These are phyloP conservation scores for Hydrocynus forskahlii DNA, from an alignment of 2,797 vertebrate species.

Conservation along the genomic window DNA sequence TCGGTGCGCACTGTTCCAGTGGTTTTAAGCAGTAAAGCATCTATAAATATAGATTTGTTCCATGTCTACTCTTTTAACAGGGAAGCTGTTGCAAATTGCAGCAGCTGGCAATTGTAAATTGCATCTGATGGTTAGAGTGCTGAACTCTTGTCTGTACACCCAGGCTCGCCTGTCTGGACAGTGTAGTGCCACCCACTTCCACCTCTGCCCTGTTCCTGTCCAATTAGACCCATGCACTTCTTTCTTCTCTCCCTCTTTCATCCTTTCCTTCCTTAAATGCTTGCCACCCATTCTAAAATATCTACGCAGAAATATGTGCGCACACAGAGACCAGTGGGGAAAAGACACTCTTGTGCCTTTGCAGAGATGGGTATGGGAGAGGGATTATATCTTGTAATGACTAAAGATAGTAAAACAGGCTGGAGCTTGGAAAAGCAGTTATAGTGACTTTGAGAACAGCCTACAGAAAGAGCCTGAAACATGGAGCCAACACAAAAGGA, in stretches of 20 bases:
- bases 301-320: not conserved
- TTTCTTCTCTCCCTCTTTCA: constrained; percentile 1
- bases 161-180: constrained; percentile 14
- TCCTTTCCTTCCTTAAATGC: not conserved
- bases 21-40: not conserved
- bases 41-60: not conserved
- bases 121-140: constrained; percentile 17
- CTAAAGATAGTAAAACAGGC: not conserved
- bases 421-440: not conserved
- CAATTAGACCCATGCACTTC: constrained; percentile 23
- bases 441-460: not conserved
- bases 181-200: constrained; percentile 18
- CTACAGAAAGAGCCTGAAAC: not conserved
- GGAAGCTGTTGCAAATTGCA: not conserved
- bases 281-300: not conserved
- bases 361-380: not conserved
- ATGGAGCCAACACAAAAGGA: not conserved
- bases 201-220: constrained; percentile 47
- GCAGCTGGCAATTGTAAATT: constrained; percentile 11
- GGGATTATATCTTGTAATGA: not conserved
- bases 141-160: constrained; percentile 19
- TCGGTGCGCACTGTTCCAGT: no score
- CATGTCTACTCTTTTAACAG: not conserved
- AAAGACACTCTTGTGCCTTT: not conserved
- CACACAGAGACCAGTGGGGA: not conserved